These are phyloP conservation scores for Tetropium fuscum DNA, from an alignment of 2,888 invertebrate species.

Conservation along the genomic window DNA sequence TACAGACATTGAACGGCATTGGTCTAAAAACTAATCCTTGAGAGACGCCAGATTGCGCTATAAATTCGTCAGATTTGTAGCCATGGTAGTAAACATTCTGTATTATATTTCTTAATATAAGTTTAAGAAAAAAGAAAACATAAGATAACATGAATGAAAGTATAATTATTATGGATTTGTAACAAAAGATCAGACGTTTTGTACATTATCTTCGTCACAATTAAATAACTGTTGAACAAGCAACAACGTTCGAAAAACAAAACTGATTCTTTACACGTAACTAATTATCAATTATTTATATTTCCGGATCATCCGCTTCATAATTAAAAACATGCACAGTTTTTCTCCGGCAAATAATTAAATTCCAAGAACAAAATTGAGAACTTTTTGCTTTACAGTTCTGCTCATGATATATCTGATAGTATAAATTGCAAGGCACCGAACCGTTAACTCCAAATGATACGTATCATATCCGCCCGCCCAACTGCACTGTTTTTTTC, in stretches of 20 bases:
- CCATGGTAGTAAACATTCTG: too few species aligned
- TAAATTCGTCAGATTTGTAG: too few species aligned
- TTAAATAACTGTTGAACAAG: too few species aligned
- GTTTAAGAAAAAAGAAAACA: too few species aligned
- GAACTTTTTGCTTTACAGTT: slow-evolving; percentile 4
- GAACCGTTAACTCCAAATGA: slow-evolving; percentile 22
- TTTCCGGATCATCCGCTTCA: slow-evolving; percentile 6
- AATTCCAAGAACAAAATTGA: slow-evolving; percentile 17
- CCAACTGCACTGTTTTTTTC: slow-evolving; percentile 23
- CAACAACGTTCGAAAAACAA: neutral
- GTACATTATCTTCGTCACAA: too few species aligned
- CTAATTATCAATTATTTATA: slow-evolving; percentile 17
- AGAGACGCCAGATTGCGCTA: too few species aligned
- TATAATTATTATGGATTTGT: too few species aligned
- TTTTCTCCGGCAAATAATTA: slow-evolving; percentile 5
- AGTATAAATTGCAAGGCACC: slow-evolving; percentile 23
- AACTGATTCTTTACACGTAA: neutral
- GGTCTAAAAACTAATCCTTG: too few species aligned
- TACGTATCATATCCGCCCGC: slow-evolving; percentile 25
- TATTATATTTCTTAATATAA: too few species aligned
- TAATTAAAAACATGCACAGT: slow-evolving; percentile 18
- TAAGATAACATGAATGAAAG: too few species aligned
- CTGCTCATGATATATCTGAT: slow-evolving; percentile 14
- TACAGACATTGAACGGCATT: too few species aligned
- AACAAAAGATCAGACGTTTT: too few species aligned